phyloP scores from a whole-genome alignment of 2,113 vertebrate species.

The Erythrocebus patas region DNA sequence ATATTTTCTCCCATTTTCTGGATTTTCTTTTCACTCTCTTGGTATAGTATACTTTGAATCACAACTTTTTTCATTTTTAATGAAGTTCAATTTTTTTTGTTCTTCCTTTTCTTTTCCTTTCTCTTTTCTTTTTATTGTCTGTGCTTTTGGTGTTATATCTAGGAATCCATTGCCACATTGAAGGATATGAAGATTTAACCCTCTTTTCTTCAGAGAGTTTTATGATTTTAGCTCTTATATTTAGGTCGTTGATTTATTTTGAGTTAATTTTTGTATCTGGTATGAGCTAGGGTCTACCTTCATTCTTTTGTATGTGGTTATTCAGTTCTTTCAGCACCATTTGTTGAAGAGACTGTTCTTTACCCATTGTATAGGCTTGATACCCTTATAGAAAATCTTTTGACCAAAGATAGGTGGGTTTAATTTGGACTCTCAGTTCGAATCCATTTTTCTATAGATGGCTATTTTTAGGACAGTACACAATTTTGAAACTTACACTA shows the following conservation, averaged over 20 bases:
- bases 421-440: background rate
- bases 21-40: background rate
- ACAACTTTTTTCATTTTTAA: background rate
- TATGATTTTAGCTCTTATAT: background rate
- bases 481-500: background rate
- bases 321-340: background rate
- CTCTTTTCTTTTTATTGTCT: background rate
- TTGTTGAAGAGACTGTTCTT: background rate
- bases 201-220: background rate
- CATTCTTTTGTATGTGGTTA: background rate
- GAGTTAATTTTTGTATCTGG: background rate
- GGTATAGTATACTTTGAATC: background rate
- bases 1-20: background rate
- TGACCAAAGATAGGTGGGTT: background rate
- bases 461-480: background rate
- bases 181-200: background rate
- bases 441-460: background rate
- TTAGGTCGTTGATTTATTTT: background rate
- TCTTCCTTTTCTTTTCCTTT: background rate
- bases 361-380: background rate
- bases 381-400: background rate
- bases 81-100: background rate
- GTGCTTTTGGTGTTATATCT: background rate
- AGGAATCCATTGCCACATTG: background rate
- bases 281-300: background rate